Percentiles rank a stretch among this genome's conserved stretches.
These are phyloP conservation scores for Limnephilus lunatus DNA, from an alignment of 2,888 invertebrate genomes.

Conservation along the genomic window DNA sequence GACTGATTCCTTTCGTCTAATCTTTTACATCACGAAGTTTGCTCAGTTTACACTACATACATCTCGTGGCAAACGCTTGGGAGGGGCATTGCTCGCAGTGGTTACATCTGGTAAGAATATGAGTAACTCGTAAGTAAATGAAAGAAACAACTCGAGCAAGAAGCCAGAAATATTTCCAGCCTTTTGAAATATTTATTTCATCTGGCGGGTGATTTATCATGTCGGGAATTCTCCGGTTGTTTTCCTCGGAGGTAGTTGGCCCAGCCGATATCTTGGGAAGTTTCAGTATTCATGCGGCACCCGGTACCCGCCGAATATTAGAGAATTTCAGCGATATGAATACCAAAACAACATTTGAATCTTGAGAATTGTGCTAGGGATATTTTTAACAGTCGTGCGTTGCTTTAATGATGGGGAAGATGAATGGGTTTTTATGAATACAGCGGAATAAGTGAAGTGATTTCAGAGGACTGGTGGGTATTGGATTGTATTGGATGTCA, in stretches of 20 bases:
- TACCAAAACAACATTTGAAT: slow-evolving; percentile 27
- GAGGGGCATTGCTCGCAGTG: neutral
- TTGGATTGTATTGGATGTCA: neutral
- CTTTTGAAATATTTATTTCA: slow-evolving; percentile 57
- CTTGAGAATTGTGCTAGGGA: slow-evolving; percentile 14
- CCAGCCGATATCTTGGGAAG: neutral
- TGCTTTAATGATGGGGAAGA: slow-evolving; percentile 23
- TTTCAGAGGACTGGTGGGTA: neutral
- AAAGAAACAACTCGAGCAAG: slow-evolving; percentile 42
- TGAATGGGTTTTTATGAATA: neutral
- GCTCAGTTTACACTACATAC: neutral
- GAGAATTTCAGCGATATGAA: slow-evolving; percentile 36
- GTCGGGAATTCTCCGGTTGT: slow-evolving; percentile 48
- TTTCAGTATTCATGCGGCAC: slow-evolving; percentile 29
- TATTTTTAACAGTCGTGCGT: slow-evolving; percentile 23
- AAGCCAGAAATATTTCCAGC: slow-evolving; percentile 46
- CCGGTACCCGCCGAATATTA: slow-evolving; percentile 25
- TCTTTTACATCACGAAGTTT: neutral
- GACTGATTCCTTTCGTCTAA: neutral
- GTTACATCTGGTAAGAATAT: neutral
- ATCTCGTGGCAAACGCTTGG: no score
- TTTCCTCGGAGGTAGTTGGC: slow-evolving; percentile 5
- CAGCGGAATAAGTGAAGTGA: neutral
- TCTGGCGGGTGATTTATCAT: slow-evolving; percentile 55
- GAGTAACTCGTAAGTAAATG: slow-evolving; percentile 26